Evolutionary conservation across 2,797 vertebrate species (phyloP), one percentile per base, ranked within the genome.

Genomic region (Dendrocincla tyrannina): DNA sequence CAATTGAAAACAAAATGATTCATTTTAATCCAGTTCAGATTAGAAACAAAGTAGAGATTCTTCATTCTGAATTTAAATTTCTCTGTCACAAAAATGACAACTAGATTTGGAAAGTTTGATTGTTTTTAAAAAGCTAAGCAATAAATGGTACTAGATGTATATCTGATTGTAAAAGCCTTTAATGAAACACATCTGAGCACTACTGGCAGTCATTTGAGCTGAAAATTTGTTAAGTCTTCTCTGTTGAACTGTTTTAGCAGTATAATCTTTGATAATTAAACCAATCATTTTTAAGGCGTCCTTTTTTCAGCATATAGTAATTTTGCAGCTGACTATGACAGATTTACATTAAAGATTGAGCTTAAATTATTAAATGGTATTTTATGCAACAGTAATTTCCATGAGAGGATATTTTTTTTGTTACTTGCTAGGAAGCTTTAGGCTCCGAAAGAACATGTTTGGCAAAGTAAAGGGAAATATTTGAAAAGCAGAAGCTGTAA

Each of bases 331-430:
- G 80, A 93, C 87, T 82, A 37, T 94, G 64, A 76, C 82, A 81
- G 53, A 12, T 13, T 93, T 85, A 73, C 67, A 64, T 88, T 84
- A 79, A 88, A 72, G 56, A 88, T 52, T 84, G 25, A 68, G 19
- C 32, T 91, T 91, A 92, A 95, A 95, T 95, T 91, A 95, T 93
- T 95, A 93, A 95, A 92, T 86, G 4, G 55, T 93, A 79, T 81
- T 94, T 91, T 88, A 66, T 93, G 47, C 55, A 66, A 55, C 55
- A 69, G 39, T 50, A 69, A 90, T 96, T 94, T 96, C 44, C 55
- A 42, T 84, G 59, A 93, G n/a, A 68, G 76, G 32, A 49, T 89
- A 69, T 92, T 95, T 95, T 94, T 97, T 79, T 49, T 86, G 14
- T 55, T 84, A 68, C 90, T 92, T 93, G 17, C 55, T 85, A 52